Evolutionary conservation across 1,140 invertebrate species (phyloP), one percentile per base, ranked within the genome.

Genomic region (Aphidius gifuensis): DNA sequence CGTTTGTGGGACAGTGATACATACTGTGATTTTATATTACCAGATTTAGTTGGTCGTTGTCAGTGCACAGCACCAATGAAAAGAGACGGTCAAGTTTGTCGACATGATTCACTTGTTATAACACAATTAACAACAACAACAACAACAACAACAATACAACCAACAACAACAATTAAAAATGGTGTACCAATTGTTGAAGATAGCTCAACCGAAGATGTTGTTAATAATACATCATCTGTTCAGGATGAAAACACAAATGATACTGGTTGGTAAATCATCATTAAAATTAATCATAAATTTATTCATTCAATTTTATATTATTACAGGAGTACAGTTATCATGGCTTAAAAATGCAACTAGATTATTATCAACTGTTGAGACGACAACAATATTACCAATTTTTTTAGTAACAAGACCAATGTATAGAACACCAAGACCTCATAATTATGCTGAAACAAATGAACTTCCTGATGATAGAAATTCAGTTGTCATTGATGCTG

Each of bases 21-120:
- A 55, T 89, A 92, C 69, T 96, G 93, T 64, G 91, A 94, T 75
- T 95, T 91, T 74, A 83, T 94, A 6, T 92, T 96, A 65, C 92
- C 91, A 9, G 90, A 93, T 76, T 85, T 94, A 6, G 93, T 94
- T 71, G 93, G 93, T 49, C 85, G 91, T 71, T 96, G 93, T 72
- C 86, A 89, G 59, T 96, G 92, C 74, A 90, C 87, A 62, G 82
- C 85, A 2, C 85, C 86, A 23, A 87, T 86, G 72, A 84, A 84
- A 59, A 86, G 87, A 77, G 80, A 85, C 46, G 88, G 85, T 48
- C 85, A 88, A 67, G 84, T 84, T 45, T 90, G 77, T 62, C 70
- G 70, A 21, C 74, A 69, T 0, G 78, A 81, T 55, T 63, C 54
- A 39, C 72, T 79, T 0, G 79, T 81, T 8, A 70, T 72, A 6